Conservation (phyloP, 2,888 invertebrate species). For the Cephus sareptanus region DNA sequence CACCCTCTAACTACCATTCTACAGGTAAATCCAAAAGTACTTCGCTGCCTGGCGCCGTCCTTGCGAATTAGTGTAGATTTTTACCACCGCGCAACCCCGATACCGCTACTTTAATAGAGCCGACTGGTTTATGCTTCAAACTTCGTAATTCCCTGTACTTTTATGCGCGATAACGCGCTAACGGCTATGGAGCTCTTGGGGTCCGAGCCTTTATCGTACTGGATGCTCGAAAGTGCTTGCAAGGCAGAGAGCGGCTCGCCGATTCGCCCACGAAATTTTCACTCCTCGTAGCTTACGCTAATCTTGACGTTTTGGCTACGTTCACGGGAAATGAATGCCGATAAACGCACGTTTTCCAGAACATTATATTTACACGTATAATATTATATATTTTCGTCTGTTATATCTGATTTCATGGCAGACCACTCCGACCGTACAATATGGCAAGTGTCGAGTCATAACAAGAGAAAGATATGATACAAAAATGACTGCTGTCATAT, state of each 20-base stretch:
- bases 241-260: background rate
- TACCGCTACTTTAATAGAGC: conserved; percentile 18
- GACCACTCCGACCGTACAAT: background rate
- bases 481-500: background rate
- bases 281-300: background rate
- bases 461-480: background rate
- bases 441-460: background rate
- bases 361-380: background rate
- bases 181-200: conserved; percentile 11
- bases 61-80: conserved; percentile 26
- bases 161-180: conserved; percentile 15
- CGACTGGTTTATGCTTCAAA: conserved; percentile 17
- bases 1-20: background rate
- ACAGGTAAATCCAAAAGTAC: background rate
- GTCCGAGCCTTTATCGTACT: background rate
- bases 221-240: background rate
- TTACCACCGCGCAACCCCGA: conserved; percentile 10
- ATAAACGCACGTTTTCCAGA: background rate
- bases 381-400: background rate
- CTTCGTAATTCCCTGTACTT: conserved; percentile 21
- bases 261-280: conserved; percentile 14
- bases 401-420: background rate
- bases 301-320: background rate
- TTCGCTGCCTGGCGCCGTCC: background rate
- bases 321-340: background rate